Evolutionary conservation across 2,888 invertebrate species (phyloP).

Genomic region (Limnephilus auricula): DNA sequence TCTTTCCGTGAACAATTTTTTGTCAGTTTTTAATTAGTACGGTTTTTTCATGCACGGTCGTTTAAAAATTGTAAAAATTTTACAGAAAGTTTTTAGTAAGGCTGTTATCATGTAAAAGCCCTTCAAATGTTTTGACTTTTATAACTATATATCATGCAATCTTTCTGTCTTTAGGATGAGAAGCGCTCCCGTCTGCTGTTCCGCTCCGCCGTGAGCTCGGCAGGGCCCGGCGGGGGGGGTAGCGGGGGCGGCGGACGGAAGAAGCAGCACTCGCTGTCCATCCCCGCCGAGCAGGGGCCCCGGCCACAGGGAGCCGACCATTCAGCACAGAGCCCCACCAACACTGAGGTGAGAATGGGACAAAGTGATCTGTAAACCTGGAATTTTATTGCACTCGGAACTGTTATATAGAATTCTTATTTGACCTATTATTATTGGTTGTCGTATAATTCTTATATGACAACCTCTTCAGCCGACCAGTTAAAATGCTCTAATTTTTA

Average conservation of each 20-base stretch:
- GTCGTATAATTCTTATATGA: neutral
- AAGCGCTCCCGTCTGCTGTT: constrained; percentile 82
- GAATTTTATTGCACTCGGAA: too few relatives aligned
- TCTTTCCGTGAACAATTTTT: too few relatives aligned
- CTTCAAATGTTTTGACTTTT: neutral
- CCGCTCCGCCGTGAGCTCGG: constrained; percentile 80
- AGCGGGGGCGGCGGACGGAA: constrained; percentile 58
- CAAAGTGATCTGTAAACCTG: too few relatives aligned
- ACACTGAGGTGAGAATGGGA: constrained; percentile 71
- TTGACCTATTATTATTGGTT: too few relatives aligned
- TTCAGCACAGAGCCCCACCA: constrained; percentile 75
- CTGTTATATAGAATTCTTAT: too few relatives aligned
- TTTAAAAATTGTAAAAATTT: too few relatives aligned
- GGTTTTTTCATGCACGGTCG: too few relatives aligned
- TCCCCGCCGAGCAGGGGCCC: constrained; percentile 69
- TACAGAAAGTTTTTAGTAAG: too few relatives aligned
- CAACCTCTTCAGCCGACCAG: neutral
- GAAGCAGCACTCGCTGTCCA: constrained; percentile 73
- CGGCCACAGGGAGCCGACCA: constrained; percentile 75
- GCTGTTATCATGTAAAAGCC: too few relatives aligned
- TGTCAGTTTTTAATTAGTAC: too few relatives aligned
- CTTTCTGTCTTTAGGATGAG: constrained; percentile 71
- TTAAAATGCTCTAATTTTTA: too few relatives aligned
- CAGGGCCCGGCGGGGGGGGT: constrained; percentile 70
- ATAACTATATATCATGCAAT: neutral